Base-by-base conservation (phyloP, 1,140 invertebrate genomes). In the Bombus confusus region DNA sequence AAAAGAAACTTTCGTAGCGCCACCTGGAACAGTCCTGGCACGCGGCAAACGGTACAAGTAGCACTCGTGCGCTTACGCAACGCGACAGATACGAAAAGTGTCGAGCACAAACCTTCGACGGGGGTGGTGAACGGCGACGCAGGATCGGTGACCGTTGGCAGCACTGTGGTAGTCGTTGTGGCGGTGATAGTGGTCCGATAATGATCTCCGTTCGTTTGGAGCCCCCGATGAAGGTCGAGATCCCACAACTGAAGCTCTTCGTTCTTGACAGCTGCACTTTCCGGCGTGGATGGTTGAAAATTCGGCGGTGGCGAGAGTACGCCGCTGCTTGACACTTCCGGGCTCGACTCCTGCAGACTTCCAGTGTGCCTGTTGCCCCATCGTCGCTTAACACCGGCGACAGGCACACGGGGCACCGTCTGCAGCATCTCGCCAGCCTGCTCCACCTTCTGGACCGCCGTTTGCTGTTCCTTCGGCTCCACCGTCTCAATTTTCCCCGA, bases 161-260 rank as follows among this genome's bases (percentile, higher is more conserved):
- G 59, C 31, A 86, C 80, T 15, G 87, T 68, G 2, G 80, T 90
- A 4, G 84, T 87, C 22, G 82, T 88, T 43, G 83, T 90, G 71
- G 90, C 87, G 34, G 85, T 91, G 80, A 68, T 86, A 71, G 87
- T 86, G 39, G 79, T 86, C 76, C 41, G 88, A 66, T 84, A 90
- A 80, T 76, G 87, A 73, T 71, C 91, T 68, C 43, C 90, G 41
- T 57, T 88, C 22, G 88, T 25, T 22, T 86, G 89, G 25, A 94
- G 91, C 25, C 89, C 90, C n/a, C 93, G 92, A 88, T 95, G 95
- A 64, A 96, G 93, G 91, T 96, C 96, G 74, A 96, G 96, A 85
- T 98, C 97, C 98, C 98, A 98, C 82, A 98, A 96, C 88, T 98
- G 98, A 71, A 98, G 95, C 87, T 98, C 97, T 77, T 97, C 97